Percentiles rank a stretch among this genome's conserved stretches.
Evolutionary conservation across 2,888 invertebrate species (phyloP).

Genomic region (Melipona beecheii): DNA sequence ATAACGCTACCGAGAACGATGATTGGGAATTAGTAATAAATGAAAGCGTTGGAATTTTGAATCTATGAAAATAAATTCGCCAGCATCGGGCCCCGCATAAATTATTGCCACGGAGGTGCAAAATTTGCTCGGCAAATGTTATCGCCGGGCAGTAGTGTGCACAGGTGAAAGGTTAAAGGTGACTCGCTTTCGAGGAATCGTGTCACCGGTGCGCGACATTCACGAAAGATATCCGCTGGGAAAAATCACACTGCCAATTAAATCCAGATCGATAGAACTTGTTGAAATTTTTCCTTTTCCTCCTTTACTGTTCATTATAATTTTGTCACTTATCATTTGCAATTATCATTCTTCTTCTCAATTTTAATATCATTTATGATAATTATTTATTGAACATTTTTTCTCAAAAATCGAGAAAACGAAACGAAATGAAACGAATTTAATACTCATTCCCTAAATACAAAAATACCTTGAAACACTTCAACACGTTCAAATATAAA

Average conservation of each 20-base stretch:
- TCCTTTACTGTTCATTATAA: not conserved
- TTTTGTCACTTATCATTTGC: too few species aligned
- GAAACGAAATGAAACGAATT: too few species aligned
- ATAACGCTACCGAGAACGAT: too few species aligned
- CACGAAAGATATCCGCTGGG: not conserved
- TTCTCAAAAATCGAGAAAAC: too few species aligned
- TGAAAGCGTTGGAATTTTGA: not conserved
- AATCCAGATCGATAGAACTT: not conserved
- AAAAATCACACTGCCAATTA: constrained; percentile 15
- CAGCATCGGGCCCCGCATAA: not conserved
- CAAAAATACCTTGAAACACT: too few species aligned
- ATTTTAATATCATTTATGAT: too few species aligned
- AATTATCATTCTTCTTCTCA: too few species aligned
- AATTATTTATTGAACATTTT: too few species aligned
- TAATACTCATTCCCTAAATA: too few species aligned
- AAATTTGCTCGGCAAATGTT: constrained; percentile 32
- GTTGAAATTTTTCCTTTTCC: not conserved
- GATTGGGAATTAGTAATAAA: not conserved
- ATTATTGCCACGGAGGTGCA: not conserved
- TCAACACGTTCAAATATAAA: not conserved
- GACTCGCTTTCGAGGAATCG: constrained; percentile 17
- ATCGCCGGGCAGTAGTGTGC: not conserved
- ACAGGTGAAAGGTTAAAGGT: constrained; percentile 38
- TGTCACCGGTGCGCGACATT: constrained; percentile 23
- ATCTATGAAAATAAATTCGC: constrained; percentile 3